A percentile compares a stretch with the other conserved stretches of the same genome.
phyloP scores from a whole-genome alignment of 2,888 invertebrate species.

The Cosmorhoe ocellata region DNA sequence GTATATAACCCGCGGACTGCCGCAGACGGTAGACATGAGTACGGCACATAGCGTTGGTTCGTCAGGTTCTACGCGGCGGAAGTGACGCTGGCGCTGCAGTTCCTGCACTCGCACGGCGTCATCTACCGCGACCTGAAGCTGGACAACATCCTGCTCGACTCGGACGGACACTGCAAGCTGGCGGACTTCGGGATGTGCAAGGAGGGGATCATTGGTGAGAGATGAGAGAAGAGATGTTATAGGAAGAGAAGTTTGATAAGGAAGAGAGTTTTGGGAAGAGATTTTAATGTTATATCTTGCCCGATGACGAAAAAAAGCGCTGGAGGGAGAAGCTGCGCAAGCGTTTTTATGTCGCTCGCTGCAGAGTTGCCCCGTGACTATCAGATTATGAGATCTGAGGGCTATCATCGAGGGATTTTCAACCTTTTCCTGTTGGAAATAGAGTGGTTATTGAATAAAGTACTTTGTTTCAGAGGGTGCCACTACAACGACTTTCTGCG shows the following conservation, averaged over 20 bases:
- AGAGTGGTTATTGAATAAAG: conserved; percentile 1
- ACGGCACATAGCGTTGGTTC: too few relatives aligned
- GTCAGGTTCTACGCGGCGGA: conserved; percentile 96
- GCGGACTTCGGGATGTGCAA: conserved; percentile 99
- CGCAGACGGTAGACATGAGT: too few relatives aligned
- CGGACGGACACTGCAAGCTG: conserved; percentile 96
- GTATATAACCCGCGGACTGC: too few relatives aligned
- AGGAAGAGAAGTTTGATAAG: too few relatives aligned
- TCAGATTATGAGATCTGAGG: conserved; percentile 44
- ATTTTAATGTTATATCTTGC: too few relatives aligned
- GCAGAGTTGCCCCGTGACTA: conserved; percentile 40
- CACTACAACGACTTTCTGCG: conserved; percentile 98
- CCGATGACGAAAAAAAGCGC: conserved; percentile 25
- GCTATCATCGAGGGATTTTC: conserved; percentile 4
- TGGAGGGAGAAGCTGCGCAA: conserved; percentile 35
- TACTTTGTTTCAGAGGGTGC: conserved; percentile 85
- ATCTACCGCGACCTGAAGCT: conserved; percentile 99
- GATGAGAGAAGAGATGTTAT: neutral
- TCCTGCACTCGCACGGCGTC: conserved; percentile 97
- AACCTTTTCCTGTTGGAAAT: neutral
- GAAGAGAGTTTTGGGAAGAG: too few relatives aligned
- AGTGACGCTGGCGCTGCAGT: conserved; percentile 98
- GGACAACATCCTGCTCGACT: conserved; percentile 98
- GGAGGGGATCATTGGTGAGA: conserved; percentile 82
- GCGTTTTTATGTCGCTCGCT: conserved; percentile 5